Evolutionary conservation across 2,888 invertebrate species (phyloP), one percentile per base, ranked within the genome.

Genomic region (Euclidia mi): DNA sequence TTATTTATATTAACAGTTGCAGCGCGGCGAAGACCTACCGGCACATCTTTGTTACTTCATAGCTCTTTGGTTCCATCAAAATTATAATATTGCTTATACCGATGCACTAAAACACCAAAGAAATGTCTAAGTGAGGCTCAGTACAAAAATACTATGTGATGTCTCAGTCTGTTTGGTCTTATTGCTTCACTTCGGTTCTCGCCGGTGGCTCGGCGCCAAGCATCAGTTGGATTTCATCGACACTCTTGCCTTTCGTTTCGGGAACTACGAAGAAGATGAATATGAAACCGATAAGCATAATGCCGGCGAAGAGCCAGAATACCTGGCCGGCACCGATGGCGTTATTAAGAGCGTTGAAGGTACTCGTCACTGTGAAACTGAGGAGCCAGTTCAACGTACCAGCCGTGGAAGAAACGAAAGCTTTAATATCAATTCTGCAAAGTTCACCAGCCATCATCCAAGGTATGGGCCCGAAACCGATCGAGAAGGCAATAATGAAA

Each of bases 401-500:
- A 0, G 97, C 97, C 17, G 97, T 96, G 0, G 98, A 97, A 14
- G 96, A 96, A 17, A 97, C 97, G 46, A 97, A 95, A 2, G 96
- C 96, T 82, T 97, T 97, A 56, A 98, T 97, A 75, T 97, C 96
- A 1, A 96, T 95, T 42, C 97, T 95, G 84, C 98, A 97, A 9
- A 98, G 92, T 85, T 98, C 98, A 1, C 98, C 96, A 1, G 94
- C 92, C 95, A 97, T 97, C 95, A 98, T 95, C 97, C 97, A 98
- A 0, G 98, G 98, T 40, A 98, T 97, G 0, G 98, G 98, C 0
- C 98, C 98, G 76, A 96, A 97, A 42, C 98, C 98, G 31, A 98
- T 80, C 0, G 98, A 97, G 90, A 98, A 98, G 37, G 97, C 96
- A 14, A 97, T 88, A 14, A 98, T 96, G 87, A 97, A 98, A 1